phyloP scores from a whole-genome alignment of 2,888 invertebrate species.

The Theretra japonica region DNA sequence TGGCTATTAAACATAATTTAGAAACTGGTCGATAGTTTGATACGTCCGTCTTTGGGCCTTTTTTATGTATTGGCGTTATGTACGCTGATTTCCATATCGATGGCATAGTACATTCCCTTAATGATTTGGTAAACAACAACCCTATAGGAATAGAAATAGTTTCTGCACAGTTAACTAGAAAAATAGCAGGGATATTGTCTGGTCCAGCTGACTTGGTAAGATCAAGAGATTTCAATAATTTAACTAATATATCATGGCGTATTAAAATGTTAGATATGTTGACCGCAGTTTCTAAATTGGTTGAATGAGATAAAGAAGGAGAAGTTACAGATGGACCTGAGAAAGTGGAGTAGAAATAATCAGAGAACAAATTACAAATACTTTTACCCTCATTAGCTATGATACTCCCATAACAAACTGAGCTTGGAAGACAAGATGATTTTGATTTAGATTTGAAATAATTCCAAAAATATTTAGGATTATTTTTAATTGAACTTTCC shows the following conservation, averaged over 20 bases:
- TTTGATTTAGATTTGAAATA: background rate
- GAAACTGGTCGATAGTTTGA: slow-evolving; percentile 15
- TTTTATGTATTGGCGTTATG: background rate
- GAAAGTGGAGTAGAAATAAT: background rate
- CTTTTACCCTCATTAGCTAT: background rate
- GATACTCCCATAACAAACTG: background rate
- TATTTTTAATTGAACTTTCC: background rate
- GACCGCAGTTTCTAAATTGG: slow-evolving; percentile 23
- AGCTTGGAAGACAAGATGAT: background rate
- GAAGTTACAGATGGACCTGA: background rate
- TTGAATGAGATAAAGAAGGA: background rate
- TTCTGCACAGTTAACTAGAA: background rate
- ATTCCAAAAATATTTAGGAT: slow-evolving; percentile 12
- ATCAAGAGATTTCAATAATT: background rate
- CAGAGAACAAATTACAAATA: background rate
- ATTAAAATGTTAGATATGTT: background rate
- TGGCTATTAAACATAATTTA: slow-evolving; percentile 1
- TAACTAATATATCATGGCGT: background rate
- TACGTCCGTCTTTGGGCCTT: background rate
- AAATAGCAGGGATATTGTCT: background rate
- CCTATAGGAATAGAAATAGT: background rate
- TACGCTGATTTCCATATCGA: background rate
- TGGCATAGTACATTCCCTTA: background rate
- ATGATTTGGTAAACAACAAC: background rate
- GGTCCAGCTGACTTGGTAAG: background rate